Evolutionary conservation across 2,113 vertebrate genomes (phyloP).

Genomic region (Dasyprocta punctata): DNA sequence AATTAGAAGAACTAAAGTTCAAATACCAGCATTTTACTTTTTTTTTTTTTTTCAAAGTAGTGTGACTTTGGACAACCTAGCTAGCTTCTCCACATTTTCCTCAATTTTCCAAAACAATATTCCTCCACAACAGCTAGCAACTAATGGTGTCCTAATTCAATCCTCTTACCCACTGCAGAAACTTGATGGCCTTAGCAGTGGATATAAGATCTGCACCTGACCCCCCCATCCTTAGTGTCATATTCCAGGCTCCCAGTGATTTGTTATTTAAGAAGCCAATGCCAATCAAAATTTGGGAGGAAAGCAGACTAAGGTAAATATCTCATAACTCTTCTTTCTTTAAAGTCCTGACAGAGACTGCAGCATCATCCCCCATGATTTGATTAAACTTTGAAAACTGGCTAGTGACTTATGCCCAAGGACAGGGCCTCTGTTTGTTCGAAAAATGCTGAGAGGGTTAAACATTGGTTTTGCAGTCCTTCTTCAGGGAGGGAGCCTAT

Average conservation of each 20-base stretch:
- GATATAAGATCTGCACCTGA: background rate
- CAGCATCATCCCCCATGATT: background rate
- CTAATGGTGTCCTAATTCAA: background rate
- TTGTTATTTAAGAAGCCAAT: background rate
- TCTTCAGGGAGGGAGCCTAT: background rate
- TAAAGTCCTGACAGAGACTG: background rate
- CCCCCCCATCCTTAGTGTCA: background rate
- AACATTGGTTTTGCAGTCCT: background rate
- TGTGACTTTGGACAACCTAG: background rate
- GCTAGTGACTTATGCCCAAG: background rate
- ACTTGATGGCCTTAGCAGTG: background rate
- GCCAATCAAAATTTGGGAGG: background rate
- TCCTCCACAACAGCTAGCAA: background rate
- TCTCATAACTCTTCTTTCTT: background rate
- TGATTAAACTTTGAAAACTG: background rate
- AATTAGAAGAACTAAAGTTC: background rate
- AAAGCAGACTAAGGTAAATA: background rate
- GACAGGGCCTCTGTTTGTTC: background rate
- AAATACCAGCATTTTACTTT: background rate
- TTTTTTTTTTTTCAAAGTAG: background rate
- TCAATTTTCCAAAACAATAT: constrained; percentile 13
- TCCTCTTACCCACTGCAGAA: background rate
- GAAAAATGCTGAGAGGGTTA: background rate
- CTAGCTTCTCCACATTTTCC: background rate
- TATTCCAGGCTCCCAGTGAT: background rate